phyloP scores from a whole-genome alignment of 2,888 invertebrate genomes.

The Timema podura region DNA sequence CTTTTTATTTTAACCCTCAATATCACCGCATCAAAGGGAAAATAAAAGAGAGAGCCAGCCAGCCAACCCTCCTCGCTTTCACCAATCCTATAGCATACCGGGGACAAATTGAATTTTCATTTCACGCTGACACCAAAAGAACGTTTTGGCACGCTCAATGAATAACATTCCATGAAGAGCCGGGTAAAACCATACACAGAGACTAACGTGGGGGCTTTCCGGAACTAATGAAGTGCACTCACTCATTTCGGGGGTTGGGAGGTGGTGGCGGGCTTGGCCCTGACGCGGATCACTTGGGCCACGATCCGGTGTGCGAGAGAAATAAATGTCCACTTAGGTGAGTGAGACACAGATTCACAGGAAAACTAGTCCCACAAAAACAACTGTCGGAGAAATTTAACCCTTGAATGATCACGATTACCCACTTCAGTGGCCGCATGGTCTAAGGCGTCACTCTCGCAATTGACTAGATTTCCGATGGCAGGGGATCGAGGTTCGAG shows the following conservation, averaged over 20 bases:
- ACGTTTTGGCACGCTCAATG: conserved; percentile 20
- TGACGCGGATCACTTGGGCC: no score
- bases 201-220: conserved; percentile 10
- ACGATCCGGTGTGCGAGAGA: no score
- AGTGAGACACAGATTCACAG: no score
- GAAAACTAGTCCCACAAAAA: no score
- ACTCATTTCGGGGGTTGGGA: neutral
- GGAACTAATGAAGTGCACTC: conserved; percentile 27
- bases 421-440: no score
- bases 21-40: conserved; percentile 26
- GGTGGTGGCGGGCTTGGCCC: no score
- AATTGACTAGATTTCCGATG: no score
- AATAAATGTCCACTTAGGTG: no score
- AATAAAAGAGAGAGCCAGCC: conserved; percentile 19
- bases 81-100: conserved; percentile 21
- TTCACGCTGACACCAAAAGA: conserved; percentile 28
- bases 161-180: conserved; percentile 23
- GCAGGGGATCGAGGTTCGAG: no score
- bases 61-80: neutral
- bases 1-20: conserved; percentile 15
- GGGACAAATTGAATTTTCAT: conserved; percentile 27
- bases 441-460: no score
- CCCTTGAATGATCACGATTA: no score
- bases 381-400: no score
- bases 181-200: conserved; percentile 18